Evolutionary conservation across 1,140 invertebrate species (phyloP).

Genomic region (Physella acuta): DNA sequence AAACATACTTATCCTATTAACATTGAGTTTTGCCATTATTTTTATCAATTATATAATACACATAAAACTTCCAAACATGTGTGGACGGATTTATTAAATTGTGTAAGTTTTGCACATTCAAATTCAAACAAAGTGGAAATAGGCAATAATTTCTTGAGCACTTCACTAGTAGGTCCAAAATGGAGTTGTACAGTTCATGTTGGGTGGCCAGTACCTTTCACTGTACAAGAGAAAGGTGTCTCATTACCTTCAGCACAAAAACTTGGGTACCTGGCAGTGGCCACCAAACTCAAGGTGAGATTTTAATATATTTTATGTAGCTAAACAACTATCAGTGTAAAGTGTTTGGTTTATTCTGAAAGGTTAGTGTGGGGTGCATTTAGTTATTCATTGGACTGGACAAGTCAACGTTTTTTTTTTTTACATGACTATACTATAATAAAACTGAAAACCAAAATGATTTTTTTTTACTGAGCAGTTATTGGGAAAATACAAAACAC

Average conservation of each 20-base stretch:
- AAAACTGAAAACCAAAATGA: too few relatives aligned
- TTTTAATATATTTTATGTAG: too few relatives aligned
- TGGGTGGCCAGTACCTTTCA: constrained; percentile 19
- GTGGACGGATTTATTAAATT: background rate
- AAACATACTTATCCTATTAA: background rate
- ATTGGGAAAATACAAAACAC: too few relatives aligned
- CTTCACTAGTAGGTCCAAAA: background rate
- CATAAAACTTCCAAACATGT: background rate
- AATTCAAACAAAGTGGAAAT: background rate
- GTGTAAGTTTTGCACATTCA: background rate
- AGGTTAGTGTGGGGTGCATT: too few relatives aligned
- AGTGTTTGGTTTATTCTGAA: too few relatives aligned
- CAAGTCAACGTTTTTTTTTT: too few relatives aligned
- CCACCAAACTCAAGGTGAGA: constrained; percentile 12
- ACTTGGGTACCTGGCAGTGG: background rate
- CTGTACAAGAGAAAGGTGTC: constrained; percentile 7
- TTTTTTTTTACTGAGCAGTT: too few relatives aligned
- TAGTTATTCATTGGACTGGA: too few relatives aligned
- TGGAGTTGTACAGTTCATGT: constrained; percentile 20
- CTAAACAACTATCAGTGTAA: too few relatives aligned
- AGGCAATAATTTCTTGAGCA: background rate
- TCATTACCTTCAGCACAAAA: constrained; percentile 18
- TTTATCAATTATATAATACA: background rate
- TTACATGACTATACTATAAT: too few relatives aligned
- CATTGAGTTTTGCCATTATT: background rate